Percentiles rank a stretch among this genome's conserved stretches.
Evolutionary conservation across 1,140 invertebrate species (phyloP).

Genomic region (Hycleus phaleratus): DNA sequence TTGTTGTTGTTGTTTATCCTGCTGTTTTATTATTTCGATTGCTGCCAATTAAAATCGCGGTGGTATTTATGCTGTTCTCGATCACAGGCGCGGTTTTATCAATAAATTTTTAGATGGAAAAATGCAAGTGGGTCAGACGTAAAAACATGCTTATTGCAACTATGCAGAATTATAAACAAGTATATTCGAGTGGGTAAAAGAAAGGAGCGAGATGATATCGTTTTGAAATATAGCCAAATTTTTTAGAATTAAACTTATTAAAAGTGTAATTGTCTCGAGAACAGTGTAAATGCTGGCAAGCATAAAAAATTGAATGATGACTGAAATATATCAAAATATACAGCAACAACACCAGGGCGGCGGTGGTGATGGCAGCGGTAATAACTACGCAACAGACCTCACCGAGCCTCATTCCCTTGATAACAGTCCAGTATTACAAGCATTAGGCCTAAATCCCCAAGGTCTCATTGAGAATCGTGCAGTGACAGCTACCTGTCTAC

Average conservation of each 20-base stretch:
- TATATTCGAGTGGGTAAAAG: no score
- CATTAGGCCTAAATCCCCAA: constrained; percentile 29
- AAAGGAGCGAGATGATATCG: no score
- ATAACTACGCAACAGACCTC: constrained; percentile 12
- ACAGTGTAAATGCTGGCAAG: no score
- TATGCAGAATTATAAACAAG: neutral
- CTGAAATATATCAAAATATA: neutral
- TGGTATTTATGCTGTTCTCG: no score
- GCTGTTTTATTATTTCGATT: neutral
- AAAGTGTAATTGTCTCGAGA: no score
- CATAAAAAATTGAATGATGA: no score
- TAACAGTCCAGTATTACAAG: constrained; percentile 31
- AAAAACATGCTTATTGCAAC: neutral
- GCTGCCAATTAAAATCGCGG: neutral
- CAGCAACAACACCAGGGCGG: constrained; percentile 23
- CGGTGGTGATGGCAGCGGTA: constrained; percentile 3
- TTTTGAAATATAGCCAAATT: no score
- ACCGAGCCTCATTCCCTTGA: constrained; percentile 19
- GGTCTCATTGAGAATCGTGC: constrained; percentile 35
- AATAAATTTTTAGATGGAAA: neutral
- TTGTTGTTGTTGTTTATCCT: constrained; percentile 16
- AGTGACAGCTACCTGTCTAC: constrained; percentile 20
- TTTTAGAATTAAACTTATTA: no score
- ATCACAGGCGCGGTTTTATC: no score
- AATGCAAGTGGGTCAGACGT: constrained; percentile 18